Conservation (phyloP, 2,888 invertebrate species). For the Tenthredo mesomela region DNA sequence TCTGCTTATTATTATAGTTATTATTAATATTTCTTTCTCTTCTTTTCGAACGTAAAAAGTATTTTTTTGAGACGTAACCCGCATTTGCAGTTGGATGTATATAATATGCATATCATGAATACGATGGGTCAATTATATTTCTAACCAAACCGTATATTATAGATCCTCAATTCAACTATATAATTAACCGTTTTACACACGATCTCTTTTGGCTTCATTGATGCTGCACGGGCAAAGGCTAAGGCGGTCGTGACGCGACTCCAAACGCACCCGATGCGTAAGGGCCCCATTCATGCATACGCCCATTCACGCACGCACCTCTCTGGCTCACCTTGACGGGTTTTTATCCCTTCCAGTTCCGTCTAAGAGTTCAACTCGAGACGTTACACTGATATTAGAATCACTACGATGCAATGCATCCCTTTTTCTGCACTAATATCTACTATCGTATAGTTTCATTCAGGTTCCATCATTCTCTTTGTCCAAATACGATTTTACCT, state of each 20-base stretch:
- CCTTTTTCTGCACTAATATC: no score
- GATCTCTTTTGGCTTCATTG: constrained; percentile 59
- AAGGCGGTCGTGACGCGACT: constrained; percentile 39
- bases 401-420: not conserved
- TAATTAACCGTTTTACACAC: constrained; percentile 56
- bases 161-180: constrained; percentile 5
- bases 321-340: constrained; percentile 73
- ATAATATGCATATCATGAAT: not conserved
- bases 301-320: constrained; percentile 72
- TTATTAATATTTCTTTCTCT: not conserved
- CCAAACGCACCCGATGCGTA: constrained; percentile 61
- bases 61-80: not conserved
- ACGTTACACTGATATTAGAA: constrained; percentile 19
- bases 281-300: constrained; percentile 74
- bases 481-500: no score
- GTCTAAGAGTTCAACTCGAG: constrained; percentile 34
- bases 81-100: not conserved
- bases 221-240: constrained; percentile 53
- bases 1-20: not conserved
- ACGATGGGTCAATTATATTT: constrained; percentile 10
- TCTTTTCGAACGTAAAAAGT: not conserved
- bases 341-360: constrained; percentile 65
- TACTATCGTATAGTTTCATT: no score
- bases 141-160: constrained; percentile 21
- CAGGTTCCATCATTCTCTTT: no score